Evolutionary conservation across 1,140 invertebrate genomes (phyloP), one percentile per base, ranked within the genome.

Genomic region (Aphelinus atriplicis): DNA sequence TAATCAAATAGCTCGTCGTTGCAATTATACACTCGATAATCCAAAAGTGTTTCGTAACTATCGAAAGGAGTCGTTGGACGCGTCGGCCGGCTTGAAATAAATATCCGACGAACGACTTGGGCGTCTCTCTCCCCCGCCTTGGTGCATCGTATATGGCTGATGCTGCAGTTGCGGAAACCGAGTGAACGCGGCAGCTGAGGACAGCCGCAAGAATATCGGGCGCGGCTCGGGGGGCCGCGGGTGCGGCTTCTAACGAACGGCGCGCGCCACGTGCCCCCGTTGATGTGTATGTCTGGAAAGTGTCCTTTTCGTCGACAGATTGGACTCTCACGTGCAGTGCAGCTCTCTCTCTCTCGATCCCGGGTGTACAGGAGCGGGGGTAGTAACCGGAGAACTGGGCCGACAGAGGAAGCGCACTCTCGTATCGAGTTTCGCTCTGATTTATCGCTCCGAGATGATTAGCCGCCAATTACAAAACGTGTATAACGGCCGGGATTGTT

Each of bases 401-500:
- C 76, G 73, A 78, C 75, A 75, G 75, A 80, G 64, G 61, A 78
- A 76, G 60, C 75, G 76, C 56, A 63, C 47, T 3, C 47, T 46
- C 61, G 78, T 78, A 76, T 80, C 76, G 58, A 65, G 65, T 80
- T 78, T 77, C 78, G 50, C 55, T 72, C 60, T 78, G 80, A 81
- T 81, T 81, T 81, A 81, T 78, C 51, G 67, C 53, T 74, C 78
- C 76, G 78, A 78, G 76, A 64, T 74, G 77, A 80, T 80, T 80
- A 79, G 75, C 56, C 69, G 4, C 5, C 45, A 70, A 61, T 70
- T 62, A 51, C 58, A 3, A 70, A 62, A 71, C 71, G 64, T 61
- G 48, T 51, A 69, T 9, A 60, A 55, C 26, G 26, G 26, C 26
- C 26, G 26, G 26, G 60, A 68, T 62, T 53, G 45, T 70, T 70